These are phyloP conservation scores for Macrotus californicus DNA, from an alignment of 2,113 vertebrate species.

Conservation along the genomic window DNA sequence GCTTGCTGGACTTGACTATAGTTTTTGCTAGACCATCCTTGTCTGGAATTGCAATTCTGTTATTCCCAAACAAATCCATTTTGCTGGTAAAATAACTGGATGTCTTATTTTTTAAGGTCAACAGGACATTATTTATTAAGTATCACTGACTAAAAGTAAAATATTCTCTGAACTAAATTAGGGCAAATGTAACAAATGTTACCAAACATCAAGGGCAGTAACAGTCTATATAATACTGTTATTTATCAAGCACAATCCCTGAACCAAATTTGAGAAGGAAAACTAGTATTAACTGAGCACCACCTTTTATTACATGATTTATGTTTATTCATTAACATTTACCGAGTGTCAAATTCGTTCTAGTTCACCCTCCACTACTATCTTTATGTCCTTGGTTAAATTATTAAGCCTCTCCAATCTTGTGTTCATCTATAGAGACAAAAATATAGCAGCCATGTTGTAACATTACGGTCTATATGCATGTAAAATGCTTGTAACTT, in stretches of 20 bases:
- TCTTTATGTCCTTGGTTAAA: neutral
- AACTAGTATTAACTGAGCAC: neutral
- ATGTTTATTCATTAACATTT: conserved; percentile 9
- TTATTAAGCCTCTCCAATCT: neutral
- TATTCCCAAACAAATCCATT: neutral
- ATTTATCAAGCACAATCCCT: neutral
- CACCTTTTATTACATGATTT: neutral
- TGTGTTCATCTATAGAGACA: neutral
- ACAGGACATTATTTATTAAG: neutral
- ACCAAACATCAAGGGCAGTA: neutral
- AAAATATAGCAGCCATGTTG: neutral
- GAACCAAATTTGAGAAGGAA: neutral
- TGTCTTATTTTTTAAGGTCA: neutral
- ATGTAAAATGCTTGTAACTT: neutral
- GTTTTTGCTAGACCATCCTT: neutral
- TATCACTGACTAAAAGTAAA: neutral
- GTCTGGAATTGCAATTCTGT: neutral
- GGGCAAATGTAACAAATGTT: neutral
- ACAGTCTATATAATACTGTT: neutral
- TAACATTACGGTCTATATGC: neutral
- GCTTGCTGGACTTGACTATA: neutral
- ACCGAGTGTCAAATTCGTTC: neutral
- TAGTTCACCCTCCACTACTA: neutral
- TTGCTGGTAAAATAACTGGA: neutral
- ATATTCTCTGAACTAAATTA: neutral